Evolutionary conservation across 2,797 vertebrate genomes (phyloP).

Genomic region (Coranthus polyacanthus): DNA sequence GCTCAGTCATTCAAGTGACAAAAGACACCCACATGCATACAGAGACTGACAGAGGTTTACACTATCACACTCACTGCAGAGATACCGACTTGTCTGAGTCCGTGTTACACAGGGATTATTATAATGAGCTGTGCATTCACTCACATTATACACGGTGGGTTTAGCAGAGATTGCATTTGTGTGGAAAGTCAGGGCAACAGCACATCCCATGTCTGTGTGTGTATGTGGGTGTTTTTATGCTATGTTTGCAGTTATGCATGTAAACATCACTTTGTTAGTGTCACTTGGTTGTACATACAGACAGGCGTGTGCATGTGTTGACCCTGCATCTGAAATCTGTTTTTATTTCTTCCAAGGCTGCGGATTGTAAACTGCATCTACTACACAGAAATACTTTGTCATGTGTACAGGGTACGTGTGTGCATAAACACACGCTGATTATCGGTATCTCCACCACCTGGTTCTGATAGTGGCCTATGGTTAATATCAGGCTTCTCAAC

Average conservation of each 20-base stretch:
- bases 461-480: no score
- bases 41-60: not conserved
- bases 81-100: not conserved
- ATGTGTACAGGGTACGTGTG: no score
- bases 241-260: not conserved
- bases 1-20: conserved; percentile 10
- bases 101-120: conserved; percentile 28
- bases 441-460: no score
- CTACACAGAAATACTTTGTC: no score
- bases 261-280: no score
- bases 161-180: not conserved
- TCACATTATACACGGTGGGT: conserved; percentile 7
- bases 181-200: not conserved
- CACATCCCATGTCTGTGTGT: conserved; percentile 5
- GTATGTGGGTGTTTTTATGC: not conserved
- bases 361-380: no score
- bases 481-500: no score
- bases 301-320: no score
- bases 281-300: no score
- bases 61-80: conserved; percentile 1
- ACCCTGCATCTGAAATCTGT: no score
- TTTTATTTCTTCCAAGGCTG: no score
- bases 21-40: not conserved
- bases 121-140: conserved; percentile 38
- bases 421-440: no score